Conservation (phyloP, 2,797 vertebrate genomes). For the Poecilia gillii region DNA sequence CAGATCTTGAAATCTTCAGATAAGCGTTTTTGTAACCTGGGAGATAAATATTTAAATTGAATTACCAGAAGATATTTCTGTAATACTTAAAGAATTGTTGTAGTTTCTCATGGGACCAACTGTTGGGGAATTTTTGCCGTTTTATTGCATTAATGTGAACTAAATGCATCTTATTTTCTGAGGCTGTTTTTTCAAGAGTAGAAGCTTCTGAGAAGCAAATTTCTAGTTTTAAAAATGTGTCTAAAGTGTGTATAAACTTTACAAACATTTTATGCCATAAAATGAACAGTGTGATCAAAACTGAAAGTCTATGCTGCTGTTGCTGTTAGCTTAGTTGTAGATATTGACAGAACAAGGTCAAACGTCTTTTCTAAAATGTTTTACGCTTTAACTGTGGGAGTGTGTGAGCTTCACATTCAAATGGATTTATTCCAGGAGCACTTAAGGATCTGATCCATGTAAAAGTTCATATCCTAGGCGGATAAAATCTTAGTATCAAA, state of each 20-base stretch:
- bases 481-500: not conserved
- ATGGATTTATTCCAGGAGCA: not conserved
- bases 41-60: not conserved
- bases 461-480: not conserved
- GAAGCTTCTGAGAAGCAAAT: not conserved
- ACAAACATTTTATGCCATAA: not conserved
- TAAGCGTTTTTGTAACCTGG: not conserved
- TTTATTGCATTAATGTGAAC: conserved; percentile 5
- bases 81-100: not conserved
- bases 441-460: not conserved
- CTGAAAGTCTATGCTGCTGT: not conserved
- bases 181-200: not conserved
- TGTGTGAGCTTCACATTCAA: not conserved
- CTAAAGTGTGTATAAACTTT: not conserved
- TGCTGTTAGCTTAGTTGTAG: not conserved
- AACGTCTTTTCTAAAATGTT: not conserved
- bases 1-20: not conserved
- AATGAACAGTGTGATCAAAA: not conserved
- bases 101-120: not conserved
- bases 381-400: not conserved
- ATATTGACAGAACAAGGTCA: not conserved
- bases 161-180: not conserved
- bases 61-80: not conserved
- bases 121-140: not conserved
- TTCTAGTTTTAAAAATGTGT: not conserved